phyloP scores from a whole-genome alignment of 2,888 invertebrate species.

The Hipparchia sbordonii region DNA sequence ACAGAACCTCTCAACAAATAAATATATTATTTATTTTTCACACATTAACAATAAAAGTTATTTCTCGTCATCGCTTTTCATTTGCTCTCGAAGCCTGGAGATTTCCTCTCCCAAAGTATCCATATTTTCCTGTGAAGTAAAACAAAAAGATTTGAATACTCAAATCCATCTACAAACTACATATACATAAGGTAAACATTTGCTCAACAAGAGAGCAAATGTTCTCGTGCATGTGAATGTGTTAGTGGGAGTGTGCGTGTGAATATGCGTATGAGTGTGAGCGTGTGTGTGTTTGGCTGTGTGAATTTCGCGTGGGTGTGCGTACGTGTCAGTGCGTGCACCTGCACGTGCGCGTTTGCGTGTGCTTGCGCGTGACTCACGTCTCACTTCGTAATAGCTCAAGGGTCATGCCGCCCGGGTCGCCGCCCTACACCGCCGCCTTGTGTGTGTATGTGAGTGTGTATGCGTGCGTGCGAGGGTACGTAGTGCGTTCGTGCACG shows the following conservation, averaged over 20 bases:
- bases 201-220: too few species aligned
- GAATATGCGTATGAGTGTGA: too few species aligned
- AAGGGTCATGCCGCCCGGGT: slow-evolving; percentile 88
- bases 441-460: too few species aligned
- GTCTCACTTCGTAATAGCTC: slow-evolving; percentile 90
- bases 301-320: too few species aligned
- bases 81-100: slow-evolving; percentile 81
- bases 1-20: background rate
- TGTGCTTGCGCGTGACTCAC: background rate
- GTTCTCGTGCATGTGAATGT: too few species aligned
- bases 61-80: slow-evolving; percentile 38
- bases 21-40: background rate
- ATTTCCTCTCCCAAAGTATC: slow-evolving; percentile 92
- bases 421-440: slow-evolving; percentile 94
- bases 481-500: too few species aligned
- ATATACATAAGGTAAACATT: too few species aligned
- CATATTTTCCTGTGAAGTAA: slow-evolving; percentile 86
- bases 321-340: too few species aligned
- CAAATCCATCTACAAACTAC: background rate
- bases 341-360: too few species aligned
- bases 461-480: too few species aligned
- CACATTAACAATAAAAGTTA: slow-evolving; percentile 14
- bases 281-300: too few species aligned
- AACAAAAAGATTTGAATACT: background rate
- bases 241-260: too few species aligned